Conservation (phyloP, 1,140 invertebrate species). For the Subanguina moxae region DNA sequence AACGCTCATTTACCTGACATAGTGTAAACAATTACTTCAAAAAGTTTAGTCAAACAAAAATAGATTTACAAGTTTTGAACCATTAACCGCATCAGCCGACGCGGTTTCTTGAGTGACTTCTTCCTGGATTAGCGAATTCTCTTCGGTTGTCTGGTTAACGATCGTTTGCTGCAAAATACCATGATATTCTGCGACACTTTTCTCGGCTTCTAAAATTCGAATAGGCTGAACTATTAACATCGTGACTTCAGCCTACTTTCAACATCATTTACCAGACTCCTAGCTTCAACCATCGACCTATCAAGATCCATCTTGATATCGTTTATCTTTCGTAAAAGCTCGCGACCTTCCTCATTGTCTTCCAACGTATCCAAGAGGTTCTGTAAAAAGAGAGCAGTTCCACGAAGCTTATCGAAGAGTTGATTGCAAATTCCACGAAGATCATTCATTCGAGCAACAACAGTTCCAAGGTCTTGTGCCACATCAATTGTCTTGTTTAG, state of each 20-base stretch:
- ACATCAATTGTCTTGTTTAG: constrained; percentile 1
- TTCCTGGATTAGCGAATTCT: too few relatives aligned
- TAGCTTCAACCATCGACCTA: not conserved
- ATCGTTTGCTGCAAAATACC: too few relatives aligned
- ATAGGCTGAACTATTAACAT: not conserved
- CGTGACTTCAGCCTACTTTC: not conserved
- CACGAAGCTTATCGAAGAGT: constrained; percentile 2
- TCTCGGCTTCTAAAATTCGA: not conserved
- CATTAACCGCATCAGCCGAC: too few relatives aligned
- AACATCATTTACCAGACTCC: not conserved
- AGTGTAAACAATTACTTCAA: too few relatives aligned
- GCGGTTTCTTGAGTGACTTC: too few relatives aligned
- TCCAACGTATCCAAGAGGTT: not conserved
- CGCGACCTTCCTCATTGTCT: constrained; percentile 3
- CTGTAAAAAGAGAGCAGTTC: not conserved
- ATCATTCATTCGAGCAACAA: not conserved
- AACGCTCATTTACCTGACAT: too few relatives aligned
- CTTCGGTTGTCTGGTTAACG: too few relatives aligned
- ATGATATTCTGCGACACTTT: too few relatives aligned
- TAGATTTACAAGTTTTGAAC: too few relatives aligned
- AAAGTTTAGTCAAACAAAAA: too few relatives aligned
- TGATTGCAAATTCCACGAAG: not conserved
- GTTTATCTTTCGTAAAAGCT: constrained; percentile 1
- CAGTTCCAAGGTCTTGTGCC: not conserved
- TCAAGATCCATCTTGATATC: constrained; percentile 1